Evolutionary conservation across 2,113 vertebrate species (phyloP).

Genomic region (Syngnathus floridae): DNA sequence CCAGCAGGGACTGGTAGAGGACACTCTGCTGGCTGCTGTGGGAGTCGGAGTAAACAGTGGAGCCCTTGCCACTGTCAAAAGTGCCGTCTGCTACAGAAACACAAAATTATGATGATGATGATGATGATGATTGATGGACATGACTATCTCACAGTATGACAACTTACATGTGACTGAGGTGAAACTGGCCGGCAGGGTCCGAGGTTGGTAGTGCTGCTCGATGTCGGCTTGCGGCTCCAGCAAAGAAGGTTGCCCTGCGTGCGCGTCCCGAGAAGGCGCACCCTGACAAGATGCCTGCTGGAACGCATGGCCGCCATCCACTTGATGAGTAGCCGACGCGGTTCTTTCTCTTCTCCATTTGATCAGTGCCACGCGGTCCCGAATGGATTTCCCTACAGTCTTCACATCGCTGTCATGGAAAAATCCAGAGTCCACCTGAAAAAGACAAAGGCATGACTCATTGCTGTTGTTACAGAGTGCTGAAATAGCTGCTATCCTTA

Average conservation of each 20-base stretch:
- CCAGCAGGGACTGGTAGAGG: constrained; percentile 81
- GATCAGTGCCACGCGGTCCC: constrained; percentile 86
- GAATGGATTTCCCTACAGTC: constrained; percentile 90
- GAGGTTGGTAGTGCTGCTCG: constrained; percentile 77
- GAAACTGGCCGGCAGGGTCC: constrained; percentile 75
- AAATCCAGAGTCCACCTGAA: constrained; percentile 65
- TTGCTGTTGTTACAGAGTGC: not conserved
- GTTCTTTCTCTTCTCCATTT: constrained; percentile 87
- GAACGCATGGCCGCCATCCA: constrained; percentile 55
- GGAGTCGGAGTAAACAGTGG: constrained; percentile 86
- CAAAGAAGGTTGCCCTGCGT: constrained; percentile 61
- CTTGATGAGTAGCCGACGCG: constrained; percentile 70
- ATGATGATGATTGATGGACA: not conserved
- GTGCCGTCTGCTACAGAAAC: constrained; percentile 81
- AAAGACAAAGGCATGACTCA: constrained; percentile 27
- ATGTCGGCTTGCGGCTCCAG: constrained; percentile 76
- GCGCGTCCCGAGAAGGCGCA: constrained; percentile 49
- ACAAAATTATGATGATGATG: constrained; percentile 17
- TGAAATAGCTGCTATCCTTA: not conserved
- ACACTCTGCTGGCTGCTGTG: constrained; percentile 90
- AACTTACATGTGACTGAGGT: constrained; percentile 87
- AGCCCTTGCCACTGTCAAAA: constrained; percentile 89
- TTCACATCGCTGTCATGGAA: constrained; percentile 83
- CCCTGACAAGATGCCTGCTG: constrained; percentile 42
- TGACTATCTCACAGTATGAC: too few species aligned